Conservation (phyloP, 1,140 invertebrate genomes). For the Zophobas atratus region DNA sequence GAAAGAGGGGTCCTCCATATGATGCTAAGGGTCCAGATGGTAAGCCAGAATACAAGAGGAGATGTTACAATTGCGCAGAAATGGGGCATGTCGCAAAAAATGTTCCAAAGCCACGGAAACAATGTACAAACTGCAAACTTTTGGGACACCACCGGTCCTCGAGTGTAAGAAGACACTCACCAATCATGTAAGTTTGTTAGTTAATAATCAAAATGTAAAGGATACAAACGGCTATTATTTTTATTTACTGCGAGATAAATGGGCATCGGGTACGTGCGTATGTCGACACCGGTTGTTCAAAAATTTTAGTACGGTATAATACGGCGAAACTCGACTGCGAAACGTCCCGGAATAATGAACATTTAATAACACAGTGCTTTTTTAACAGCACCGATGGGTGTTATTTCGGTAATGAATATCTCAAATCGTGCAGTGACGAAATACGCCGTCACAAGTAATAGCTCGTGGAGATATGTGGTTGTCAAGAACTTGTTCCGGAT, state of each 20-base stretch:
- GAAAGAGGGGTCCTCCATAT: too few relatives aligned
- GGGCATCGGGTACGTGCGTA: neutral
- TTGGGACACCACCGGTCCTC: slow-evolving; percentile 11
- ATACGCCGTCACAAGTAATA: too few relatives aligned
- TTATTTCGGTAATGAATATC: too few relatives aligned
- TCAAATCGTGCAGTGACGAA: too few relatives aligned
- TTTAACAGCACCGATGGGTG: too few relatives aligned
- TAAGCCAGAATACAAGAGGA: slow-evolving; percentile 8
- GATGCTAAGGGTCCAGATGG: neutral
- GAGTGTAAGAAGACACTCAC: slow-evolving; percentile 5
- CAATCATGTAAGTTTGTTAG: neutral
- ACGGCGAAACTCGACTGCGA: too few relatives aligned
- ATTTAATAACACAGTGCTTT: too few relatives aligned
- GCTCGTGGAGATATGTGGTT: too few relatives aligned
- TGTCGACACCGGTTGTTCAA: too few relatives aligned
- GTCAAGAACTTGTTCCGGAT: too few relatives aligned
- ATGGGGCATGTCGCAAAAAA: slow-evolving; percentile 36
- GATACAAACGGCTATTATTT: neutral
- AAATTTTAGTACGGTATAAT: too few relatives aligned
- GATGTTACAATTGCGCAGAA: neutral
- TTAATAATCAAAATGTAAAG: neutral
- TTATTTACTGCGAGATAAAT: slow-evolving; percentile 25
- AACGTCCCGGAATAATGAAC: too few relatives aligned
- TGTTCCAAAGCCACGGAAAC: slow-evolving; percentile 18
- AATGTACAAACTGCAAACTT: slow-evolving; percentile 31